These are phyloP conservation scores for Epistrophe eligans DNA, from an alignment of 2,888 invertebrate species.

Conservation along the genomic window DNA sequence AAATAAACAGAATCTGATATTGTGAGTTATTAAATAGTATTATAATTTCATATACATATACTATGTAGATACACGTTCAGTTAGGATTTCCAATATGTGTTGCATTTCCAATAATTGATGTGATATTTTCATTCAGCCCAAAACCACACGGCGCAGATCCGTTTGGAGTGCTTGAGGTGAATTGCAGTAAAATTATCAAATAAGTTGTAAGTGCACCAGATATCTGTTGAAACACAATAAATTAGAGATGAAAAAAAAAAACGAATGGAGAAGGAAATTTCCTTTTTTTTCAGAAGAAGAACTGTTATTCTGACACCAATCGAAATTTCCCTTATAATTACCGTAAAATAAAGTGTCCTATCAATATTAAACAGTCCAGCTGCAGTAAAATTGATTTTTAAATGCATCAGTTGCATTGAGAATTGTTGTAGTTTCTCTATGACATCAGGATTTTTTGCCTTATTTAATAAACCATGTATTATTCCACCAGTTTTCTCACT, in stretches of 20 bases:
- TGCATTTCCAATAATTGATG: constrained; percentile 5
- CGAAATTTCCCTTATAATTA: constrained; percentile 70
- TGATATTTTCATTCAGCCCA: constrained; percentile 21
- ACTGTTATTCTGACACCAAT: too few species aligned
- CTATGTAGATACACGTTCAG: too few species aligned
- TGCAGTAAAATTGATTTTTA: constrained; percentile 83
- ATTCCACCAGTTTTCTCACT: constrained; percentile 83
- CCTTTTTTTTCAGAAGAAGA: too few species aligned
- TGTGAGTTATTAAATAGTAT: too few species aligned
- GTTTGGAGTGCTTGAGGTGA: constrained; percentile 80
- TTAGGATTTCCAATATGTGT: too few species aligned
- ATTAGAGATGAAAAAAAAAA: not conserved
- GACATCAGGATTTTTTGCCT: constrained; percentile 80
- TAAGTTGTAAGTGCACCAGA: constrained; percentile 83
- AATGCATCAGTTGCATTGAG: constrained; percentile 83
- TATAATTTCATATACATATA: too few species aligned
- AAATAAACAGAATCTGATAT: too few species aligned
- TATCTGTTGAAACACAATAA: constrained; percentile 79
- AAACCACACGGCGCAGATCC: constrained; percentile 38
- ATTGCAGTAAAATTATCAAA: constrained; percentile 83
- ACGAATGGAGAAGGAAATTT: too few species aligned
- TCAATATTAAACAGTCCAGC: constrained; percentile 84
- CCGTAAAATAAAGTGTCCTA: constrained; percentile 83
- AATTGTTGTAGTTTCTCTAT: constrained; percentile 82
- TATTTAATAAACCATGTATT: constrained; percentile 81